Conservation (phyloP, 1,140 invertebrate species). For the Mizuhopecten yessoensis region DNA sequence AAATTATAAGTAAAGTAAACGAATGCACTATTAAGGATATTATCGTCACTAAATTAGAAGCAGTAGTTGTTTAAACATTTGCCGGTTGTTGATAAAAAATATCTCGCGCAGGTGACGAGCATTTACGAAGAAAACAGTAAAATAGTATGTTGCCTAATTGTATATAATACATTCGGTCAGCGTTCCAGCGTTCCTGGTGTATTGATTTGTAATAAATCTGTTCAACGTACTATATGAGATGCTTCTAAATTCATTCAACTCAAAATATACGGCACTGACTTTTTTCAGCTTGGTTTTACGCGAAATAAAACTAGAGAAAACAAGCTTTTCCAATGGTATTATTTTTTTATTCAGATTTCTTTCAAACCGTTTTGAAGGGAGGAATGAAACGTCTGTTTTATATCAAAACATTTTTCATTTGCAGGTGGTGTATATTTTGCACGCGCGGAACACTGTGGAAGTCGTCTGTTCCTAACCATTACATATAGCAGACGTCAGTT, state of each 20-base stretch:
- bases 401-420: constrained; percentile 40
- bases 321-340: background rate
- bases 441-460: constrained; percentile 36
- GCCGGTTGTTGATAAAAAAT: no score
- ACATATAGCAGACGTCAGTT: constrained; percentile 8
- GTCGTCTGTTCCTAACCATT: constrained; percentile 11
- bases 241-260: background rate
- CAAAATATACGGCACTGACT: background rate
- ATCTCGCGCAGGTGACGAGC: no score
- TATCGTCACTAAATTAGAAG: no score
- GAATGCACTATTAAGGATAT: no score
- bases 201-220: no score
- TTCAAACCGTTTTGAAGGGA: background rate
- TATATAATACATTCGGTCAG: no score
- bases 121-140: no score
- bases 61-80: no score
- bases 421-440: constrained; percentile 37
- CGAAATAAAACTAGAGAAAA: background rate
- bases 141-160: no score
- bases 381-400: constrained; percentile 18
- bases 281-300: background rate
- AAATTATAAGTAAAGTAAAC: no score
- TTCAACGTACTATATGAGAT: no score
- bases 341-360: background rate
- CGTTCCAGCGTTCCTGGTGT: no score